Conservation (phyloP, 2,888 invertebrate species). For the Eupithecia subumbrata region DNA sequence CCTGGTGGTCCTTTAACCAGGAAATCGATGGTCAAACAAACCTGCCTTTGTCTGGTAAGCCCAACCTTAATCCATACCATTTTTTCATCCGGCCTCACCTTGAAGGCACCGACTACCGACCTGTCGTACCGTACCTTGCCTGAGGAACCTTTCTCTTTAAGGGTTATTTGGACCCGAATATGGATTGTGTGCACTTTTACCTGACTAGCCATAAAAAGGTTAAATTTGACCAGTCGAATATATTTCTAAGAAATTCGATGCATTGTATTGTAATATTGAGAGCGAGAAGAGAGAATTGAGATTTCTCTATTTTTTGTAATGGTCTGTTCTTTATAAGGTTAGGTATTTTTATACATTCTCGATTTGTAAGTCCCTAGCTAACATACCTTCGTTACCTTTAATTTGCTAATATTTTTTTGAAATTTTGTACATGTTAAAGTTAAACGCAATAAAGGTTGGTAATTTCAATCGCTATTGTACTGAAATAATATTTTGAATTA, state of each 20-base stretch:
- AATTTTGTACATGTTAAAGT: background rate
- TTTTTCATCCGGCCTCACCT: slow-evolving; percentile 29
- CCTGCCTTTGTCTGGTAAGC: slow-evolving; percentile 51
- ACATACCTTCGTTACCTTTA: background rate
- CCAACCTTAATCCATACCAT: slow-evolving; percentile 47
- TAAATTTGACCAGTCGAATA: slow-evolving; percentile 11
- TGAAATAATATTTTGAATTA: background rate
- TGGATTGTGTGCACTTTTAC: slow-evolving; percentile 36
- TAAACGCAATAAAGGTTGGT: background rate
- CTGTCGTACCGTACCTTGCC: slow-evolving; percentile 35
- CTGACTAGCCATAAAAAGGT: slow-evolving; percentile 28
- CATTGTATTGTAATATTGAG: slow-evolving; percentile 11
- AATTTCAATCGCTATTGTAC: background rate
- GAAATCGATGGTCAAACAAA: slow-evolving; percentile 50
- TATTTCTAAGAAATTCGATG: slow-evolving; percentile 8
- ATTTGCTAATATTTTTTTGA: background rate
- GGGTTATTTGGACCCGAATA: slow-evolving; percentile 26
- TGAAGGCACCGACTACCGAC: slow-evolving; percentile 40
- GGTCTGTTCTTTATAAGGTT: background rate
- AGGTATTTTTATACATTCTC: background rate
- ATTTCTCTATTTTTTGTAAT: background rate
- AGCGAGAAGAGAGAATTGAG: background rate
- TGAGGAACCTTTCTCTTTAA: slow-evolving; percentile 37
- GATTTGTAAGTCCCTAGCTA: background rate
- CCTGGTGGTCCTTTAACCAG: slow-evolving; percentile 49